Evolutionary conservation across 2,113 vertebrate genomes (phyloP).

Genomic region (Cyanoliseus patagonus): DNA sequence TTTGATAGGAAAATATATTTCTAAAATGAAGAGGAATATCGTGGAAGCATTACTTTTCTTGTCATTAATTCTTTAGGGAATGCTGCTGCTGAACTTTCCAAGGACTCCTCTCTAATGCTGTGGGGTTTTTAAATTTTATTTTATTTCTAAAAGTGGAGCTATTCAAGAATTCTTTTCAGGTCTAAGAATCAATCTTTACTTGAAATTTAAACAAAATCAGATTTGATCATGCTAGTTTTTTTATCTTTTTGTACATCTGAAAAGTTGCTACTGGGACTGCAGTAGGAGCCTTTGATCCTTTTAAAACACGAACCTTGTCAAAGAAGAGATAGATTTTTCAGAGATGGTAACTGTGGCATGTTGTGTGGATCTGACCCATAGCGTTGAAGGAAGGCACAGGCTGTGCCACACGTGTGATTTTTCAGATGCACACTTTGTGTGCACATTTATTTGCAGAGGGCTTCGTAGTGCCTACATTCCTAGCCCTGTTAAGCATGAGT

Average conservation of each 20-base stretch:
- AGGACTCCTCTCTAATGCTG: not conserved
- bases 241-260: not conserved
- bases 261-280: not conserved
- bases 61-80: not conserved
- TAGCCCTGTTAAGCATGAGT: not conserved
- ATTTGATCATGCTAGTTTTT: not conserved
- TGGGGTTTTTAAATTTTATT: not conserved
- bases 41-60: not conserved
- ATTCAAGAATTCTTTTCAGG: not conserved
- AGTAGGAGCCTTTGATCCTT: not conserved
- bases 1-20: not conserved
- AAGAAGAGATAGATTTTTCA: not conserved
- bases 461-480: not conserved
- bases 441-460: not conserved
- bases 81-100: not conserved
- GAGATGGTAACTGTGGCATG: not conserved
- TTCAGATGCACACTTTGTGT: not conserved
- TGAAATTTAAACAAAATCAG: not conserved
- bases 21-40: not conserved
- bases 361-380: not conserved
- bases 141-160: not conserved
- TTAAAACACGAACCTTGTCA: not conserved
- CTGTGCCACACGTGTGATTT: fast-evolving
- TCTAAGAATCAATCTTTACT: not conserved
- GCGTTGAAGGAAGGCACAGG: not conserved